Evolutionary conservation across 2,888 invertebrate genomes (phyloP), one percentile per base, ranked within the genome.

Genomic region (Drosophila mercatorum): DNA sequence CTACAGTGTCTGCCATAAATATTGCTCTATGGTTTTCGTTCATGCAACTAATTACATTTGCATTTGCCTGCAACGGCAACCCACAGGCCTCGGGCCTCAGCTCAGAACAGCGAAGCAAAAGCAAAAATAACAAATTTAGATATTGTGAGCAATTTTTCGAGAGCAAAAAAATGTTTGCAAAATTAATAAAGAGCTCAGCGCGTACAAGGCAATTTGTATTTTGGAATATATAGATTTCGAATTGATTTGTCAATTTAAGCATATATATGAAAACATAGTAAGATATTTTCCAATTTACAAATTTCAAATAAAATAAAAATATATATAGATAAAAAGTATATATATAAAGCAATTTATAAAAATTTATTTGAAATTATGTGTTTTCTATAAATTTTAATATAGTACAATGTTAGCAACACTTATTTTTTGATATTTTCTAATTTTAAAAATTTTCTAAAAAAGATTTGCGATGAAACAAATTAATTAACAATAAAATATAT

Each of bases 41-140:
- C 88, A 80, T 87, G 89, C 87, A 86, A 86, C 85, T 86, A 86
- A 86, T 86, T 89, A 89, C 85, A 86, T 86, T 86, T 86, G 89
- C 85, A 86, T 86, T 77, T 72, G 49, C 49, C 56, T 62, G 41
- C 61, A 70, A 14, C 47, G 31, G 36, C 57, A 31, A 31, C 26
- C 1, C 46, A 7, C 14, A 26, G 26, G 22, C 14, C 34, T 17
- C 22, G 22, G 12, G 22, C 22, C 34, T 41, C 41, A 55, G 31
- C 43, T 57, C 46, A 7, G n/a, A 22, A 7, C n/a, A n/a, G 46
- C 43, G 7, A 38, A 41, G 8, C 28, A 52, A 17, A 3, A 43
- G 28, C 28, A 28, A 57, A 1, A 22, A 7, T 10, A 43, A 34
- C 34, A 34, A 57, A 49, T 47, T 51, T 58, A 7, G 58, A 58